Percentiles rank a stretch among this genome's conserved stretches.
Conservation (phyloP, 1,140 invertebrate genomes). For the Drosophila orena region DNA sequence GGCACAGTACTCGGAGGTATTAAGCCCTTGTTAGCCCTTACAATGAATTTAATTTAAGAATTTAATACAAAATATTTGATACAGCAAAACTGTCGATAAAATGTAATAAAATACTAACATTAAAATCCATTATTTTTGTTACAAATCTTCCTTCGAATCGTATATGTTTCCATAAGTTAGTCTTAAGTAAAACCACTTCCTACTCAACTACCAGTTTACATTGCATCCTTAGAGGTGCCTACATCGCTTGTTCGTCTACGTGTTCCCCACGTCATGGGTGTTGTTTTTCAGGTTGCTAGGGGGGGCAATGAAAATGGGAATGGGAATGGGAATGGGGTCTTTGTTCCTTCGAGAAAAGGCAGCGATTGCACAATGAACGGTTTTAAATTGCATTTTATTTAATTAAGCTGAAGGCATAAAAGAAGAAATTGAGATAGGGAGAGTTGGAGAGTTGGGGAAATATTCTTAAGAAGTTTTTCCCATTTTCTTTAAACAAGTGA, state of each 20-base stretch:
- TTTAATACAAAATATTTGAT: not conserved
- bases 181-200: constrained; percentile 46
- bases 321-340: constrained; percentile 3
- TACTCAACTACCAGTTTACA: constrained; percentile 24
- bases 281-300: constrained; percentile 65
- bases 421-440: constrained; percentile 30
- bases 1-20: constrained; percentile 9
- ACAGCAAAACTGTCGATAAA: not conserved
- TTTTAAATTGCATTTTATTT: constrained; percentile 76
- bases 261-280: constrained; percentile 48
- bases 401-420: constrained; percentile 64
- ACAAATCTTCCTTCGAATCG: not conserved
- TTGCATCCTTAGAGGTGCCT: constrained; percentile 66
- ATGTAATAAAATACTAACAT: not conserved
- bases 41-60: not conserved
- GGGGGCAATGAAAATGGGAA: constrained; percentile 10
- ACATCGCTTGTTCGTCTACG: constrained; percentile 11
- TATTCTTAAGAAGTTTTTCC: constrained; percentile 34
- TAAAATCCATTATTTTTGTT: too few species aligned
- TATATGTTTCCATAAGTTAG: not conserved
- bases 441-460: not conserved
- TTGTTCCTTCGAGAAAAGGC: constrained; percentile 34
- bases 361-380: constrained; percentile 63
- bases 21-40: not conserved
- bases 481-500: constrained; percentile 37